Evolutionary conservation across 1,140 invertebrate species (phyloP), one percentile per base, ranked within the genome.

Genomic region (Lordiphosa mommai): DNA sequence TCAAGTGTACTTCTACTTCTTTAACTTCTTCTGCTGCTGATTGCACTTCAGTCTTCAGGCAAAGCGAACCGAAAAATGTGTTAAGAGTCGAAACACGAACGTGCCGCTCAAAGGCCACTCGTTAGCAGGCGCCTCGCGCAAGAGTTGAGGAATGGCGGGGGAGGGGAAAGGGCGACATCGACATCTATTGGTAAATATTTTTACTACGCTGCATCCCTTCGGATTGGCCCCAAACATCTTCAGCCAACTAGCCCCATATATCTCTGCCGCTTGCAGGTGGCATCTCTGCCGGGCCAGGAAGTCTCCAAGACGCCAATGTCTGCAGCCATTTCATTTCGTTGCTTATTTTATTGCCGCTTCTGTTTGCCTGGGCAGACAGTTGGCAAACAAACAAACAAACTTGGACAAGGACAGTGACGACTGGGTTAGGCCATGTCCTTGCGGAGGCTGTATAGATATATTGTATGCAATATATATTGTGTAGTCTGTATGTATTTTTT

Each of bases 81-180:
- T 80, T 80, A 80, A 80, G 74, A 80, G 76, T 80, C 74, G 74
- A 80, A 82, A 80, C 74, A 80, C 74, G 74, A 80, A 80, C 74
- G 74, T 80, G 74, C 74, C 38, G 76, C 76, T 80, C 74, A 80
- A 80, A 80, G 76, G 74, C 74, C 74, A 80, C 74, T 80, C 74
- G 74, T 80, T 80, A 80, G 72, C 59, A 44, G 52, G 55, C 56
- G 49, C 51, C 38, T 27, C 6, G 4, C 23, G 29, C 34, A 47
- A 44, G 30, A 56, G 23, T 20, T 23, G 40, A 23, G 10, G 13
- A 14, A 16, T 16, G 12, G 8, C 13, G 13, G 16, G 29, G 13
- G 3, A 3, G 23, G 14, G 2, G 4, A 7, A 20, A 47, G 10
- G 23, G 2, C 50, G 56, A 61, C 68, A 74, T 49, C 46, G 47